Conservation (phyloP, 2,113 vertebrate species). For the Sigmodon hispidus region DNA sequence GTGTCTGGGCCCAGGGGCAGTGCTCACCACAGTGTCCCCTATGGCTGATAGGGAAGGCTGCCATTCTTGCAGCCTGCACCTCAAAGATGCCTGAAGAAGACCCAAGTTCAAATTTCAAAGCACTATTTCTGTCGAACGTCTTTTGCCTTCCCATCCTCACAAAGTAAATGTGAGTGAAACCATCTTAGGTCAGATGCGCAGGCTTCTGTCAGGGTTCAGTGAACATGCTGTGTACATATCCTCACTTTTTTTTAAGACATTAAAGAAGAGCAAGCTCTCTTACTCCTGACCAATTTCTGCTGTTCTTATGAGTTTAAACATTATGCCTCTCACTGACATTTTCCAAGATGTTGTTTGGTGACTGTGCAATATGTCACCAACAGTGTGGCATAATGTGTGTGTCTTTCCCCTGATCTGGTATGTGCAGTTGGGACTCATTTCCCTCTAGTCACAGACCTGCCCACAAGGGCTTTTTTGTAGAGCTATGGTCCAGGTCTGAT, state of each 20-base stretch:
- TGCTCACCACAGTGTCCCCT: not conserved
- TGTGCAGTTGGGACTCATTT: not conserved
- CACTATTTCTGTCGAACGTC: not conserved
- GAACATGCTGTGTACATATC: not conserved
- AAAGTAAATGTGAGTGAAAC: not conserved
- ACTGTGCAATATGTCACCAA: not conserved
- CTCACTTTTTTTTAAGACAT: not conserved
- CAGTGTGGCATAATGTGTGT: fast-evolving
- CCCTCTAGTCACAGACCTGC: fast-evolving
- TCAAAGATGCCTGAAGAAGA: not conserved
- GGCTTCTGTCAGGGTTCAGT: not conserved
- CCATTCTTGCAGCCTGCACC: not conserved
- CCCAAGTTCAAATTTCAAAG: not conserved
- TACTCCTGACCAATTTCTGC: not conserved
- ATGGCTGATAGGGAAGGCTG: no score
- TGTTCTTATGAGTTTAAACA: not conserved
- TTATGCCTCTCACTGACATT: no score
- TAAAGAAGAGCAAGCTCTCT: not conserved
- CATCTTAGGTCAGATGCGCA: not conserved
- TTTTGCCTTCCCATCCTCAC: not conserved
- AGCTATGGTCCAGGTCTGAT: not conserved
- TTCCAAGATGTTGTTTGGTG: not conserved
- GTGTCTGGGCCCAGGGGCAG: not conserved
- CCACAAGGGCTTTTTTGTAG: not conserved
- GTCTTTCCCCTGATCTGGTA: no score